Evolutionary conservation across 1,140 invertebrate genomes (phyloP), one percentile per base, ranked within the genome.

Genomic region (Thaumatotibia leucotreta): DNA sequence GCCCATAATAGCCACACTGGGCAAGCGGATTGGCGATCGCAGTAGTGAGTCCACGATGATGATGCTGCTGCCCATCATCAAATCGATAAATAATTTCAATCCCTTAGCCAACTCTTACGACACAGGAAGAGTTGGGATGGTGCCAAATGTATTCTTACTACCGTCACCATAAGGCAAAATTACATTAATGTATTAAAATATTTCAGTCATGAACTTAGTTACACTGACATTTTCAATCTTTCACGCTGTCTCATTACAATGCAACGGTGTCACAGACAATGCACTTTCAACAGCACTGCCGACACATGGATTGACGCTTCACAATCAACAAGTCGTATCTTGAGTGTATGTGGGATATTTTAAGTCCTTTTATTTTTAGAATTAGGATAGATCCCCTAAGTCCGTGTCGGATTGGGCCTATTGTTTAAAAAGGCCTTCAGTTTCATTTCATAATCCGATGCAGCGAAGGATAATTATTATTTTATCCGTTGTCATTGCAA

Each of bases 241-340:
- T 70, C 68, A 65, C 64, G 65, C 24, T 50, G 24, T 39, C 39
- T 69, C 20, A 70, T 77, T 75, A 71, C 11, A 65, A 75, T 83
- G 77, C 66, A 83, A 76, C 61, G 78, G 61, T 82, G 76, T 80
- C 77, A 80, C 71, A 83, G 70, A 82, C 79, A 77, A 81, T 76
- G 67, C 70, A 75, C 77, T 82, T 80, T 83, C 79, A 71, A 77
- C 76, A 72, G 64, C 50, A 20, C n/a, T 61, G 32, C 67, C 24
- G 58, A 31, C 45, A 39, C 14, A 9, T 39, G 31, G 54, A 61
- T 14, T 62, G 31, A 54, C 17, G 52, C 69, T 66, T 65, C 68
- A 66, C 68, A 68, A 10, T 68, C 35, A 17, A 17, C 1, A 45
- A 6, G 35, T 8, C 35, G 14, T 45, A 39, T 14, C 14, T 39